Evolutionary conservation across 2,797 vertebrate genomes (phyloP).

Genomic region (Cuniculus paca): DNA sequence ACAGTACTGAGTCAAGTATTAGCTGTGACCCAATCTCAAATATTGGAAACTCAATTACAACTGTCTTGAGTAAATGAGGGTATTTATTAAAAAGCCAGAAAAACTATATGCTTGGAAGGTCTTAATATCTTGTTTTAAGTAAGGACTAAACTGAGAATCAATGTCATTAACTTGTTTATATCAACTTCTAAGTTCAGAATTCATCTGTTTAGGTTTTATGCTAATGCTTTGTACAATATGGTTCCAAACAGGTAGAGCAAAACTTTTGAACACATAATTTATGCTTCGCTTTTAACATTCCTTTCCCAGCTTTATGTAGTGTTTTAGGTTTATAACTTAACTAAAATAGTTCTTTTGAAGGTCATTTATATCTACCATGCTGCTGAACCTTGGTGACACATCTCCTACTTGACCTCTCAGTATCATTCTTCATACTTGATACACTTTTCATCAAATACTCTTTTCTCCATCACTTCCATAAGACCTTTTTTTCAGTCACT

Average conservation of each 20-base stretch:
- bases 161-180: not conserved
- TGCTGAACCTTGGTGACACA: not conserved
- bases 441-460: not conserved
- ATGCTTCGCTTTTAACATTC: not conserved
- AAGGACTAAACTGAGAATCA: not conserved
- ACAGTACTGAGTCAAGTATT: not conserved
- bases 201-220: not conserved
- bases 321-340: not conserved
- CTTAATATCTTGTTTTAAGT: not conserved
- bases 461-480: not conserved
- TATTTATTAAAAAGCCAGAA: not conserved
- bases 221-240: not conserved
- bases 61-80: not conserved
- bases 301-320: not conserved
- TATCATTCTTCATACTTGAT: not conserved
- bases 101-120: not conserved
- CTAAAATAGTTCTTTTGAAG: not conserved
- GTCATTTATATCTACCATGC: not conserved
- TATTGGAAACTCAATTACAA: not conserved
- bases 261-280: not conserved
- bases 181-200: not conserved
- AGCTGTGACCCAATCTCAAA: not conserved
- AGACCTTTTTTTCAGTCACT: not conserved
- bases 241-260: not conserved
- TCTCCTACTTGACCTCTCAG: not conserved